Base-by-base conservation (phyloP, 2,888 invertebrate genomes). In the Pseudoips prasinana region DNA sequence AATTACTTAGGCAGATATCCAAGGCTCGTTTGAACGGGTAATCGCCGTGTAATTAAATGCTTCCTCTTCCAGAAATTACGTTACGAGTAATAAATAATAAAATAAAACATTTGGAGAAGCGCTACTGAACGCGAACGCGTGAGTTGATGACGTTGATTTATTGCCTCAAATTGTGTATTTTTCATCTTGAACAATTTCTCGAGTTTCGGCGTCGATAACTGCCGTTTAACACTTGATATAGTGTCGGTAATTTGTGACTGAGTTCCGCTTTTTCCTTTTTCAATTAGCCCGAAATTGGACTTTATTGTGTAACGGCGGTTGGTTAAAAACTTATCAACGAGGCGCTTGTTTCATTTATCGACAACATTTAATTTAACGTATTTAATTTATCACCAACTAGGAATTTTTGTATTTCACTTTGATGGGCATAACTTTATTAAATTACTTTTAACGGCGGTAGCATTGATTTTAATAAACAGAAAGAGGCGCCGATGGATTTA, bases 211-310 rank as follows among this genome's bases (percentile, higher is more conserved):
- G 78, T 74, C 80, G 76, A 79, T 87, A 87, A 86, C 74, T 85
- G 79, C 77, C 85, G 79, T 82, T 87, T 87, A 87, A 82, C 88
- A 86, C 87, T 82, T 88, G 88, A 88, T 88, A 63, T 86, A 88
- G 87, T 88, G 87, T 83, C 81, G 62, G 78, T 88, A 88, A 88
- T 88, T 85, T 84, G 83, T 77, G 80, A 65, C 64, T 69, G 68
- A 65, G 72, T 72, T 72, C 69, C 73, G 66, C 70, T 83, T 82
- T 14, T 83, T 80, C 74, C 64, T 73, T 85, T 87, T 86, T 88
- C 88, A 87, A 88, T 88, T 86, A 87, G 72, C 58, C 53, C 54
- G 38, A 82, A 85, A 88, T 84, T 83, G 81, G 68, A 66, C 71
- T 78, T 76, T 76, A 76, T 77, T 73, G 64, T 71, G 74, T 70